These are phyloP conservation scores for Paragorgia papillata DNA, from an alignment of 92 coral and sea anemone genomes.

Conservation along the genomic window DNA sequence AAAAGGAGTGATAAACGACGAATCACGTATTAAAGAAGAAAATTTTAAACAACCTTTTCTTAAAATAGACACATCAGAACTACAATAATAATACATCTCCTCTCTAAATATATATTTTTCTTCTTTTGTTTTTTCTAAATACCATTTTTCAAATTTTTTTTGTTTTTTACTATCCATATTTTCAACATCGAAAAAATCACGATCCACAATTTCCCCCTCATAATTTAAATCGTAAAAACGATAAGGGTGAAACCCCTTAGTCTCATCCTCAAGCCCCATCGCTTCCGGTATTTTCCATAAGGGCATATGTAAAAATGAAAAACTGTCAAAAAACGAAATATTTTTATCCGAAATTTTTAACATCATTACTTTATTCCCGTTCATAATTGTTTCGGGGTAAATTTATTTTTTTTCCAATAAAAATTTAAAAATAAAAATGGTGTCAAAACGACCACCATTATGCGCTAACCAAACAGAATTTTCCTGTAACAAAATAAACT, in stretches of 20 bases:
- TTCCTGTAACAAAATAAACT: not conserved
- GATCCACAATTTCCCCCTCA: constrained; percentile 13
- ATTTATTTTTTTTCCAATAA: constrained; percentile 1
- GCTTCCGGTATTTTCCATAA: constrained; percentile 1
- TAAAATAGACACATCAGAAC: constrained; percentile 12
- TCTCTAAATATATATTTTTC: not conserved
- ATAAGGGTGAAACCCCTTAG: constrained; percentile 31
- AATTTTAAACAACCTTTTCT: constrained; percentile 18
- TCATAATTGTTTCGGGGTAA: constrained; percentile 20
- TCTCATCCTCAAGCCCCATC: not conserved
- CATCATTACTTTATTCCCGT: constrained; percentile 3
- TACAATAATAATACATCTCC: constrained; percentile 17
- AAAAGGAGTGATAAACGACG: not conserved
- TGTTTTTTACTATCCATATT: not conserved
- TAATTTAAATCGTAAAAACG: constrained; percentile 10
- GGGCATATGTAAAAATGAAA: constrained; percentile 15
- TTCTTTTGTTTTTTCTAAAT: not conserved
- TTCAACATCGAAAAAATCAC: constrained; percentile 5
- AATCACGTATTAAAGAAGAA: not conserved
- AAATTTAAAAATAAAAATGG: constrained; percentile 13
- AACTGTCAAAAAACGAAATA: constrained; percentile 7
- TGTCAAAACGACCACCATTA: constrained; percentile 5
- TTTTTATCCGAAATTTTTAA: not conserved
- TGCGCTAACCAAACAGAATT: constrained; percentile 9
- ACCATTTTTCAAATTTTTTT: constrained; percentile 5